Evolutionary conservation across 2,797 vertebrate genomes (phyloP), one percentile per base, ranked within the genome.

Genomic region (Lithobates pipiens): DNA sequence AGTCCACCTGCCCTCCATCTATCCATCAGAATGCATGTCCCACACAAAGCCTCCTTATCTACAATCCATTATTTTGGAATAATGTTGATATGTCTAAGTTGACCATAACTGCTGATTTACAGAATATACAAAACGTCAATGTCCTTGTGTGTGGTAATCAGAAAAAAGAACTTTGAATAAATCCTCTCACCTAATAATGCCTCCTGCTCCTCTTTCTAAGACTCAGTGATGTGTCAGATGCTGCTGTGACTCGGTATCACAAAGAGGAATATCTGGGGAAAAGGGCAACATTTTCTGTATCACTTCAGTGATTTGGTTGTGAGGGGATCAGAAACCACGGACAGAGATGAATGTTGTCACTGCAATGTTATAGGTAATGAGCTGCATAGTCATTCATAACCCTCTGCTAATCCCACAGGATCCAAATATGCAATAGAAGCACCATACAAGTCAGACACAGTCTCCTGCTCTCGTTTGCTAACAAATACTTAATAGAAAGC

Each of bases 271-370:
- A 61, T 86, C 73, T 42, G 73, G 57, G 85, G 63, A 72, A 75
- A 82, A 82, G 79, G 85, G 18, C 79, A 86, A 82, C 72, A 67
- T 27, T 86, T 76, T 86, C 39, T 39, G 70, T n/a, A 85, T 46
- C 85, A 81, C 79, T 86, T 77, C 46, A 72, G 39, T 86, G 79
- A 77, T 77, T 82, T 72, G 80, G 85, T 82, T 77, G 80, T 65
- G 36, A 67, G 69, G 44, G 44, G 65, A 77, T 81, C 73, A 77
- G 72, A 82, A 69, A 32, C 34, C 72, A 50, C 25, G 80, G 73
- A 82, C 50, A 76, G 25, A 77, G 80, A 86, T 86, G 15, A 86
- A 86, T 86, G 65, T 75, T 57, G 34, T 74, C 34, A 74, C 78
- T 75, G 57, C 71, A 69, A 29, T 75, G 77, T 82, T 77, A 72